phyloP scores from a whole-genome alignment of 2,797 vertebrate species.

The Pseudochirops corinnae region DNA sequence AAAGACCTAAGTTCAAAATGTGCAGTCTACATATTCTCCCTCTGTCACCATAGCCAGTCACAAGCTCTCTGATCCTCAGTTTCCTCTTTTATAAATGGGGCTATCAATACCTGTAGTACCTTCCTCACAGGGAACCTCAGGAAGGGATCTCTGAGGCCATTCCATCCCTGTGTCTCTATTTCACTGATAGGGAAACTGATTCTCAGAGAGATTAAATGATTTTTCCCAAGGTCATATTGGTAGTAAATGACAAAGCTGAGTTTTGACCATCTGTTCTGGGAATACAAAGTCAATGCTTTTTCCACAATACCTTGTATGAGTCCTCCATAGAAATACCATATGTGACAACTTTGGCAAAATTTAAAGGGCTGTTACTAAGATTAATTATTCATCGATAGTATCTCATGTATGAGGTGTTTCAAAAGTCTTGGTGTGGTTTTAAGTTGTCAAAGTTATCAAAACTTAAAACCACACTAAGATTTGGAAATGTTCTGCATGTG shows the following conservation, averaged over 20 bases:
- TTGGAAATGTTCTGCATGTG: background rate
- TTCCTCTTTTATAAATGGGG: background rate
- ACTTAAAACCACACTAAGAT: background rate
- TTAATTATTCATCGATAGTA: background rate
- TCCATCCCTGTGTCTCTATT: background rate
- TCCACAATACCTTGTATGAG: background rate
- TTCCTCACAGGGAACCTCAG: background rate
- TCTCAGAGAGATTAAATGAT: background rate
- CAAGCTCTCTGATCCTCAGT: background rate
- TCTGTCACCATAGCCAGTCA: background rate
- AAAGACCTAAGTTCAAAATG: background rate
- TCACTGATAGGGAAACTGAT: background rate
- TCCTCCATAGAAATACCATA: background rate
- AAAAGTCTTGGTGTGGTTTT: background rate
- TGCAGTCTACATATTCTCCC: background rate
- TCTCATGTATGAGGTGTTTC: background rate
- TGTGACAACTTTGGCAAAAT: background rate
- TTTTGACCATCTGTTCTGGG: background rate
- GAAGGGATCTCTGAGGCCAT: background rate
- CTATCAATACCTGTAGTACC: background rate
- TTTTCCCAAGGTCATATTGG: background rate
- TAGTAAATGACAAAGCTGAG: background rate
- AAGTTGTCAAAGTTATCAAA: background rate
- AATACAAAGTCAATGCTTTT: background rate
- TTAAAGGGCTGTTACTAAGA: background rate